Evolutionary conservation across 2,888 invertebrate species (phyloP).

Genomic region (Brenthis hecate): DNA sequence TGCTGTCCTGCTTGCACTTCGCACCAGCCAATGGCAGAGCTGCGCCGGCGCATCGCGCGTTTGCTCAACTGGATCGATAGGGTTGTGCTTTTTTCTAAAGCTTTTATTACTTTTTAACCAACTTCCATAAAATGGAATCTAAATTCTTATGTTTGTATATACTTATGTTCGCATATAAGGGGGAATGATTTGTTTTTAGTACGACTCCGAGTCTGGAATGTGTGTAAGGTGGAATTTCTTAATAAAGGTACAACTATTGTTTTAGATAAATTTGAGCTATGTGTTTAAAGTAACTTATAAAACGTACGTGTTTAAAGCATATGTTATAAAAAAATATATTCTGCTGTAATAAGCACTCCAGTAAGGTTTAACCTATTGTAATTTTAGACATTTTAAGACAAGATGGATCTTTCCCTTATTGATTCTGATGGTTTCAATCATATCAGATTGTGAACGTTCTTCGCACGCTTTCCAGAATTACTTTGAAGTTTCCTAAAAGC

Average conservation of each 20-base stretch:
- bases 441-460: too few relatives aligned
- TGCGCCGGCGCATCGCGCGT: slow-evolving; percentile 77
- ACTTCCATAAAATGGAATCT: slow-evolving; percentile 44
- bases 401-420: background rate
- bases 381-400: background rate
- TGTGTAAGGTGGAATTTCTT: too few relatives aligned
- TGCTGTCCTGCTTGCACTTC: slow-evolving; percentile 57
- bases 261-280: too few relatives aligned
- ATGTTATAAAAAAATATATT: too few relatives aligned
- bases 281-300: too few relatives aligned
- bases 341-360: too few relatives aligned
- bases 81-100: slow-evolving; percentile 73
- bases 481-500: background rate
- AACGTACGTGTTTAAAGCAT: too few relatives aligned
- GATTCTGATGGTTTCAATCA: too few relatives aligned
- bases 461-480: too few relatives aligned
- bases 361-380: background rate
- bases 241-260: too few relatives aligned
- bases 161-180: background rate
- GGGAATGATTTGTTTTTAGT: background rate
- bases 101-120: slow-evolving; percentile 61
- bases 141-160: slow-evolving; percentile 19
- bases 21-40: slow-evolving; percentile 63
- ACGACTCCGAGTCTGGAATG: background rate
- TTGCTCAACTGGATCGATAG: slow-evolving; percentile 75